Conservation (phyloP, 2,888 invertebrate species). For the Prionchulus punctatus region DNA sequence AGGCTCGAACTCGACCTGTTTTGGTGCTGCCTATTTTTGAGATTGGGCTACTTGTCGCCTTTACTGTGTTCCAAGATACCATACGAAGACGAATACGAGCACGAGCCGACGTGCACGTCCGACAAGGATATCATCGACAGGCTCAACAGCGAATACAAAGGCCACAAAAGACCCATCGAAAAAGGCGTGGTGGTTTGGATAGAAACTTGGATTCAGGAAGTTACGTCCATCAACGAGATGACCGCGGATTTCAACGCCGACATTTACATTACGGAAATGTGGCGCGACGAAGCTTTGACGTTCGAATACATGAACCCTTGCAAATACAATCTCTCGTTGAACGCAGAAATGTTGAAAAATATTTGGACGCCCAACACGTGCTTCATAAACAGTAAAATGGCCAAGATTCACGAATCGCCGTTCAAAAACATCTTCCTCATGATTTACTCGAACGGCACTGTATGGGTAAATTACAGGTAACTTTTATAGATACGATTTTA, state of each 20-base stretch:
- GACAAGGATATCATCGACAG: slow-evolving; percentile 28
- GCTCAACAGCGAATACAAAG: slow-evolving; percentile 27
- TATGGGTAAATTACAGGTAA: slow-evolving; percentile 12
- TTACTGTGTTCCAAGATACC: too few relatives aligned
- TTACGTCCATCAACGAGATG: slow-evolving; percentile 27
- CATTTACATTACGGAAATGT: slow-evolving; percentile 30
- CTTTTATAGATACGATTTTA: too few relatives aligned
- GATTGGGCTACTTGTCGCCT: too few relatives aligned
- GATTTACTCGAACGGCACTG: slow-evolving; percentile 10
- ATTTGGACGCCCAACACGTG: slow-evolving; percentile 11
- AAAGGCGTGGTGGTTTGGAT: slow-evolving; percentile 26
- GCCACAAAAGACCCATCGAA: slow-evolving; percentile 25
- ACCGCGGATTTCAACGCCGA: slow-evolving; percentile 33
- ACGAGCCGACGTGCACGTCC: slow-evolving; percentile 17
- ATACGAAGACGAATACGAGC: background rate
- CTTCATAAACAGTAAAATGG: slow-evolving; percentile 12
- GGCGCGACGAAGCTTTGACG: background rate
- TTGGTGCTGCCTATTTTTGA: too few relatives aligned
- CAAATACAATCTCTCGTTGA: slow-evolving; percentile 27
- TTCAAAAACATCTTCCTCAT: slow-evolving; percentile 10
- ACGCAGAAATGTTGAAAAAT: slow-evolving; percentile 2
- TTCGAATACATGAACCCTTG: slow-evolving; percentile 29
- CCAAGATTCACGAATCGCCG: slow-evolving; percentile 10
- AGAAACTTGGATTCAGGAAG: slow-evolving; percentile 32
- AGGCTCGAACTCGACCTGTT: too few relatives aligned